Evolutionary conservation across 2,888 invertebrate genomes (phyloP).

Genomic region (Leptothorax acervorum): DNA sequence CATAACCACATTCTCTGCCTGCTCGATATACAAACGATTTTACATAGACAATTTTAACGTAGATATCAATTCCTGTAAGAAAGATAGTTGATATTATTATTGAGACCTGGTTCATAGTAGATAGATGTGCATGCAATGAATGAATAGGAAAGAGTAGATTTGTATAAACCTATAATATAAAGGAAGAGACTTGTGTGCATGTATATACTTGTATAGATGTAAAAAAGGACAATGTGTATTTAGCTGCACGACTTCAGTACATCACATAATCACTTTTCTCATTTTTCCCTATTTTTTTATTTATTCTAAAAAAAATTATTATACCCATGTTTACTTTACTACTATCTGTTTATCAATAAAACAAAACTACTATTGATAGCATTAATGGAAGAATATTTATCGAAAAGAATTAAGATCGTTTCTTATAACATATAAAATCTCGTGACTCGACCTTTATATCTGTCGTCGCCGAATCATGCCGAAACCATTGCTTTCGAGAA

Average conservation of each 20-base stretch:
- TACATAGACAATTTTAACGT: slow-evolving; percentile 42
- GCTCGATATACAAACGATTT: slow-evolving; percentile 34
- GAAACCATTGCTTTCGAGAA: no score
- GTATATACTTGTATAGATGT: slow-evolving; percentile 46
- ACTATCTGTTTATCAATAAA: no score
- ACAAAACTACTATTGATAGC: no score
- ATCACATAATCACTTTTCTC: background rate
- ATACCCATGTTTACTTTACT: no score
- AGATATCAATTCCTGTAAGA: slow-evolving; percentile 20
- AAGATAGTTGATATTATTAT: slow-evolving; percentile 13
- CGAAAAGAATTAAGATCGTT: no score
- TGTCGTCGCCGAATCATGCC: no score
- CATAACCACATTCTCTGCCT: background rate
- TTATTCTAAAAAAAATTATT: no score
- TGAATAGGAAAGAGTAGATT: slow-evolving; percentile 26
- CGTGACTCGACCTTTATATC: no score
- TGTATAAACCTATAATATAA: slow-evolving; percentile 30
- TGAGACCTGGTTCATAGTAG: slow-evolving; percentile 42
- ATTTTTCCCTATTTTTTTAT: no score
- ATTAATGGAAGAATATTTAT: no score
- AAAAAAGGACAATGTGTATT: slow-evolving; percentile 34
- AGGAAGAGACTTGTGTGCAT: slow-evolving; percentile 14
- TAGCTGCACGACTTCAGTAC: slow-evolving; percentile 34
- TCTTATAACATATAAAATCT: no score
- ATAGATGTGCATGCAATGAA: slow-evolving; percentile 42